Percentiles rank a stretch among this genome's conserved stretches.
Evolutionary conservation across 2,888 invertebrate genomes (phyloP).

Genomic region (Caenorhabditis sp.): DNA sequence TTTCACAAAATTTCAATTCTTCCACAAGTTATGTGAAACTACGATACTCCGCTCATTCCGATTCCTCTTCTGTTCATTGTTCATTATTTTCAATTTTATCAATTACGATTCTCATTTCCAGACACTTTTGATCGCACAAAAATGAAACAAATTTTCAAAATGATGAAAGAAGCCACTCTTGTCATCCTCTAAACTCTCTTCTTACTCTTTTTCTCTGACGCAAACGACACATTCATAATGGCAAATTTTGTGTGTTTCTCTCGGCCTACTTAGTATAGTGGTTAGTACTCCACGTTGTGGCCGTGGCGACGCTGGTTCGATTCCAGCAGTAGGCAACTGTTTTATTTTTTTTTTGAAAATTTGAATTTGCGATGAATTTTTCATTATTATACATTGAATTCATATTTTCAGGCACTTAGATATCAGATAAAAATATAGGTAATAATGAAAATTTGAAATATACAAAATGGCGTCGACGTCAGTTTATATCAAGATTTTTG

Average conservation of each 20-base stretch:
- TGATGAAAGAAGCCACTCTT: too few species aligned
- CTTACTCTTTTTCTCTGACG: too few species aligned
- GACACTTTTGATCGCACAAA: not conserved
- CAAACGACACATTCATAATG: too few species aligned
- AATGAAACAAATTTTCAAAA: too few species aligned
- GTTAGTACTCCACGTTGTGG: slow-evolving; percentile 69
- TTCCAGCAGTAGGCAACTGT: slow-evolving; percentile 51
- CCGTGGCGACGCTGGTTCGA: slow-evolving; percentile 67
- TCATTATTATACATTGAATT: too few species aligned
- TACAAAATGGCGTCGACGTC: not conserved
- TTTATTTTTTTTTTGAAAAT: slow-evolving; percentile 1
- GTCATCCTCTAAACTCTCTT: too few species aligned
- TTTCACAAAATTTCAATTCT: not conserved
- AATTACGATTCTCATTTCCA: not conserved
- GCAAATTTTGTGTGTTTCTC: too few species aligned
- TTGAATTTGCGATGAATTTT: too few species aligned
- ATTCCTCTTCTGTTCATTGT: too few species aligned
- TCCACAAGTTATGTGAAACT: not conserved
- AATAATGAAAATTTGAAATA: not conserved
- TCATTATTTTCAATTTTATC: too few species aligned
- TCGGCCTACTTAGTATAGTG: slow-evolving; percentile 63
- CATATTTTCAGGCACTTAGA: too few species aligned
- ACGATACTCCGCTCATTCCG: not conserved
- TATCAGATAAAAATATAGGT: too few species aligned
- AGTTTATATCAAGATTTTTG: not conserved